These are phyloP conservation scores for Galerucella pusilla DNA, from an alignment of 2,888 invertebrate species.

Conservation along the genomic window DNA sequence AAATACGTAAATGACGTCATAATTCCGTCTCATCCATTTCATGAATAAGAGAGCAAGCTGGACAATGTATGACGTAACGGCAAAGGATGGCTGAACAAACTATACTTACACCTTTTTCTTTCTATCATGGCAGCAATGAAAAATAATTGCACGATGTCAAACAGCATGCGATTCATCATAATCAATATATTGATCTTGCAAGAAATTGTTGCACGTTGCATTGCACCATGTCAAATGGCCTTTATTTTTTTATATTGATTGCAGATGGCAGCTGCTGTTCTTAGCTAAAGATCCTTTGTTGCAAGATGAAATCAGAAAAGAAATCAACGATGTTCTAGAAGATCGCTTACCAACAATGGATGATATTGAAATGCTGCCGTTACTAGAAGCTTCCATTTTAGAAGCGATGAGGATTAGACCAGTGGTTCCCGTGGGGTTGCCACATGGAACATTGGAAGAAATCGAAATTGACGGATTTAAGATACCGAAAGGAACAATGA, in stretches of 20 bases:
- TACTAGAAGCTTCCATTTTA: constrained; percentile 78
- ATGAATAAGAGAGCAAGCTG: too few species aligned
- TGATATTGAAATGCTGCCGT: constrained; percentile 70
- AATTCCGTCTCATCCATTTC: too few species aligned
- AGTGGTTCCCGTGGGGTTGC: constrained; percentile 86
- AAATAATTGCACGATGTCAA: too few species aligned
- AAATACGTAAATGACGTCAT: too few species aligned
- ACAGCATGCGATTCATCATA: too few species aligned
- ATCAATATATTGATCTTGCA: too few species aligned
- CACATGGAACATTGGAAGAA: constrained; percentile 78
- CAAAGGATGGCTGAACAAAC: too few species aligned
- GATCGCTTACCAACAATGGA: constrained; percentile 65
- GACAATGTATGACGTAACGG: too few species aligned
- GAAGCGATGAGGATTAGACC: constrained; percentile 84
- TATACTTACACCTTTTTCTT: too few species aligned
- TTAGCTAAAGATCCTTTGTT: constrained; percentile 76
- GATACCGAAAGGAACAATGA: constrained; percentile 77
- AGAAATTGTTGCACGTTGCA: too few species aligned
- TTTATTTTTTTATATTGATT: background rate
- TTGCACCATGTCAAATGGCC: background rate
- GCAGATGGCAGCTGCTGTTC: constrained; percentile 80
- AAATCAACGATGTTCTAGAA: constrained; percentile 65
- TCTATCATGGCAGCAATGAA: too few species aligned
- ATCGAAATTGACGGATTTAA: constrained; percentile 66
- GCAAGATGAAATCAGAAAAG: constrained; percentile 71